Base-by-base conservation (phyloP, 2,888 invertebrate species). In the Perizoma flavofasciatum region DNA sequence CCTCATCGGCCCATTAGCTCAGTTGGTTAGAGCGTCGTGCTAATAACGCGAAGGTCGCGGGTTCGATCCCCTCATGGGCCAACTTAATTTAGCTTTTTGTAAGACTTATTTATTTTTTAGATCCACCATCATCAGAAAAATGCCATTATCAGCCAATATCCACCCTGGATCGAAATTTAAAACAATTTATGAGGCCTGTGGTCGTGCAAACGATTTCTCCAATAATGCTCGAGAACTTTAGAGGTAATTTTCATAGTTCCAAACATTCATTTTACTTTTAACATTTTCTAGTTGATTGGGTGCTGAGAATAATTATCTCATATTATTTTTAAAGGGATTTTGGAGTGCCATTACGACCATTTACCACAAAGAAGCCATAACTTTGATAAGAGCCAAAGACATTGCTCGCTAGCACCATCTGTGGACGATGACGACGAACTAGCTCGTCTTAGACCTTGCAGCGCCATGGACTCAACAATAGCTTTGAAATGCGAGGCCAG, bases 1-100 rank as follows among this genome's bases (percentile, higher is more conserved):
- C 0, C 0, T 0, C 55, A 72, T 62, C 78, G 94, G 94, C 94
- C 94, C 94, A 94, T 94, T 94, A 94, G 94, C 94, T 94, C 94
- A 94, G 94, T 94, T 94, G 94, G 94, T 94, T 94, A 94, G 94
- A 94, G 94, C 94, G 94, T 94, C 94, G 94, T 94, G 94, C 94
- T 94, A 94, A 94, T 94, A 94, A 94, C 94, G 94, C 94, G 94
- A 94, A 94, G 94, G 94, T 94, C 94, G 94, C 93, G 94, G 94
- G 94, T 94, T 94, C 94, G 94, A 94, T 94, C 94, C 94, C 94
- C 94, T 93, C 94, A 94, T 94, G 94, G 94, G 94, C 94, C 94
- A 94, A 45, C 5, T 68, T 1, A 22, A 0, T 37, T 68, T 64
- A 61, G 41, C 11, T 8, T 40, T 41, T 7, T 55, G 52, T 6